Base-by-base conservation (phyloP, 2,113 vertebrate species). In the Bos javanicus region DNA sequence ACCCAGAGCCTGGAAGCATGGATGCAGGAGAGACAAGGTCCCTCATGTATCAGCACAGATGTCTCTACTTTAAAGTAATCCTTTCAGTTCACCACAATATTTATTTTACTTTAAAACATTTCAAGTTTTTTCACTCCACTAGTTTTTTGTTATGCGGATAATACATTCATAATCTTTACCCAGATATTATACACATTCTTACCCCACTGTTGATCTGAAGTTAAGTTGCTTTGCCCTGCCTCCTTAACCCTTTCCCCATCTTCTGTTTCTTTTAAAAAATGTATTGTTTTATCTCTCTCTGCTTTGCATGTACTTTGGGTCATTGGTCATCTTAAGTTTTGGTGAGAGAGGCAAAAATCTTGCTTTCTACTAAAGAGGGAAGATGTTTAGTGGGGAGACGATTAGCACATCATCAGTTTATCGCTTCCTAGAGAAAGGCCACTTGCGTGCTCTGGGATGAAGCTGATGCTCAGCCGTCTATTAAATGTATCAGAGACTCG, bases 181-280 rank as follows among this genome's bases (percentile, higher is more conserved):
- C 96, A 96, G 95, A 91, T 97, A 97, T 76, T 76, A 97, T 97
- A 86, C 95, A 98, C 95, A 96, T 90, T 95, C 94, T 94, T 97
- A 19, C 7, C 11, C 54, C 59, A 81, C 71, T 2, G 1, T 67
- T 67, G 23, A 88, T 95, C 33, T 3, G 28, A 87, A 87, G 30
- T 83, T 87, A 54, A 95, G 82, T 56, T 36, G 21, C 26, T 33
- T 95, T 67, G 33, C 64, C 83, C 48, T 80, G 54, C 87, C 90
- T 88, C 91, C 30, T 86, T 94, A 39, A 30, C 21, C 56, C 39
- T 17, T 90, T 56, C 11, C 43, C 48, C 33, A 21, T 62, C 56
- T 87, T 86, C 86, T 84, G 57, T 74, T 95, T 94, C 91, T 95
- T n/a, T n/a, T 39, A 50, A 56, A 56, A 56, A 54, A 46, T 56